Evolutionary conservation across 2,113 vertebrate genomes (phyloP).

Genomic region (Ciconia boyciana): DNA sequence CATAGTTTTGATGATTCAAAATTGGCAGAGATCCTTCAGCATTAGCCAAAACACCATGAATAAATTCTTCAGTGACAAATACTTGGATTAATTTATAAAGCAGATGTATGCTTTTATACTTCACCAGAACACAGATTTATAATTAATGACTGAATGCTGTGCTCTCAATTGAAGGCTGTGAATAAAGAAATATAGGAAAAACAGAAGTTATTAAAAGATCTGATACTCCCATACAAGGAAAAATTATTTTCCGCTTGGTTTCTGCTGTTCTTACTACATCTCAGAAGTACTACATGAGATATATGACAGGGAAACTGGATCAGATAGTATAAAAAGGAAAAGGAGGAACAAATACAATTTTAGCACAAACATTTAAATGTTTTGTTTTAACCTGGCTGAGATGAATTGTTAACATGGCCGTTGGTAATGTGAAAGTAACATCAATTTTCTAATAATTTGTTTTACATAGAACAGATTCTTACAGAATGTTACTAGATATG

Average conservation of each 20-base stretch:
- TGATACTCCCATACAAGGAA: background rate
- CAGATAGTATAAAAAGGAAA: background rate
- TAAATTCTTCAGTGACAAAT: background rate
- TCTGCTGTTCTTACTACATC: background rate
- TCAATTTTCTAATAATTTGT: background rate
- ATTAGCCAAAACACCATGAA: background rate
- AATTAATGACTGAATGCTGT: background rate
- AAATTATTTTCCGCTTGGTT: background rate
- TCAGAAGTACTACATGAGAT: background rate
- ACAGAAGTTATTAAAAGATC: background rate
- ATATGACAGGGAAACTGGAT: background rate
- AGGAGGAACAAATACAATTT: background rate
- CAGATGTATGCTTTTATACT: background rate
- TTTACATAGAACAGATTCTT: background rate
- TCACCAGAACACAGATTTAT: background rate
- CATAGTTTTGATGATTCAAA: background rate
- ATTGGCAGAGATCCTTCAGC: background rate
- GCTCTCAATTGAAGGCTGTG: background rate
- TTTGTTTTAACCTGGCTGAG: background rate
- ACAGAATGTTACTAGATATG: background rate
- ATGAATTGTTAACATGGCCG: background rate
- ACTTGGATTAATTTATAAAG: background rate
- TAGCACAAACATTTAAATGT: background rate
- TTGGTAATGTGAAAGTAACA: background rate
- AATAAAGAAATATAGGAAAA: background rate